These are phyloP conservation scores for Drosophila ercepeae DNA, from an alignment of 1,140 invertebrate species.

Conservation along the genomic window DNA sequence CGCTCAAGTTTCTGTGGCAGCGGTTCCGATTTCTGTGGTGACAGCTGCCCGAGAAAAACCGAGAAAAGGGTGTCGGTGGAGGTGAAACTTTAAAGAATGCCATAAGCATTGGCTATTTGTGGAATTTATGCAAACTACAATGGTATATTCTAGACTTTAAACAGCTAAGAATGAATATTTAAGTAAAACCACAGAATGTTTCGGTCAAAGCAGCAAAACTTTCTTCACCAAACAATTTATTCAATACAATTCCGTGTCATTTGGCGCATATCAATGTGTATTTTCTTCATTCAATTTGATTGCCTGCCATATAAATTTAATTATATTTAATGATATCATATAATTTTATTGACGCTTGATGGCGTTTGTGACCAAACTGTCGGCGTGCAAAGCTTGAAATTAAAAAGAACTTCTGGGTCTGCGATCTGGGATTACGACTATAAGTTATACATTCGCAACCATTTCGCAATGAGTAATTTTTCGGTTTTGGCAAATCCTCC, in stretches of 20 bases:
- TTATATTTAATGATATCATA: slow-evolving; percentile 58
- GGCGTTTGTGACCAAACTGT: too few species aligned
- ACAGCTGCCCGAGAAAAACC: slow-evolving; percentile 10
- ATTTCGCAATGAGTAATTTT: slow-evolving; percentile 21
- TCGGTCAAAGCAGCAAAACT: too few species aligned
- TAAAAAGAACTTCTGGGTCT: too few species aligned
- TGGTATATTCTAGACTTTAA: too few species aligned
- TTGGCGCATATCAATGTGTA: slow-evolving; percentile 17
- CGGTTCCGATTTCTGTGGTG: slow-evolving; percentile 51
- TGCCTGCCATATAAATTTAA: neutral
- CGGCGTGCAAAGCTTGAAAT: too few species aligned
- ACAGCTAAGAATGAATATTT: too few species aligned
- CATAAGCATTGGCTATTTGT: slow-evolving; percentile 39
- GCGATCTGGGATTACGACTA: too few species aligned
- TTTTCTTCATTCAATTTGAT: slow-evolving; percentile 13
- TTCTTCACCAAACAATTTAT: too few species aligned
- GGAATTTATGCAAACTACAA: slow-evolving; percentile 65
- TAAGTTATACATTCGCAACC: slow-evolving; percentile 10
- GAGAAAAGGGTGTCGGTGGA: neutral
- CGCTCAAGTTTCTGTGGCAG: slow-evolving; percentile 64
- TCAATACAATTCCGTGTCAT: too few species aligned
- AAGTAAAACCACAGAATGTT: too few species aligned
- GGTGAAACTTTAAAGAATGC: slow-evolving; percentile 20
- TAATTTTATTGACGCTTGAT: slow-evolving; percentile 24
- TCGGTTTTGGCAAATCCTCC: slow-evolving; percentile 53